Conservation (phyloP, 2,888 invertebrate genomes). For the Euclidia mi region DNA sequence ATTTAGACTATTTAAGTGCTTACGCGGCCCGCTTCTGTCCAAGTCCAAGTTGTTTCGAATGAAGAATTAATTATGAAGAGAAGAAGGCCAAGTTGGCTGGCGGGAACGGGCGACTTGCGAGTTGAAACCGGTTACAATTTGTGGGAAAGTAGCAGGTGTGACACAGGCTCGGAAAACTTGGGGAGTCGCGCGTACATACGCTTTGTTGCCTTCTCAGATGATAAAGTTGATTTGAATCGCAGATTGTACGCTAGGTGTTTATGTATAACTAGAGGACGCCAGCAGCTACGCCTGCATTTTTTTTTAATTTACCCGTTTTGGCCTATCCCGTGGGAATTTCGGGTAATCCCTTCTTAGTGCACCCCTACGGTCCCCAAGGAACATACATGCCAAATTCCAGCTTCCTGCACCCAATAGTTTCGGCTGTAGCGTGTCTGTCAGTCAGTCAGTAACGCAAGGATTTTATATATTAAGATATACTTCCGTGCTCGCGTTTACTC, state of each 20-base stretch:
- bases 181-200: conserved; percentile 76
- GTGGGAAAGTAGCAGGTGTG: conserved; percentile 88
- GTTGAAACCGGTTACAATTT: conserved; percentile 85
- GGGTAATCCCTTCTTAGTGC: too few species aligned
- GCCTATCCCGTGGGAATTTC: too few species aligned
- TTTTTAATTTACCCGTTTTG: too few species aligned
- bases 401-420: too few species aligned
- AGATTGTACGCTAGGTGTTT: conserved; percentile 79
- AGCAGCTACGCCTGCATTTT: too few species aligned
- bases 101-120: conserved; percentile 77
- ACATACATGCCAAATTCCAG: too few species aligned
- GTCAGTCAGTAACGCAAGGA: too few species aligned
- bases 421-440: too few species aligned
- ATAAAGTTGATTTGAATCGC: conserved; percentile 88
- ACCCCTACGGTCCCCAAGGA: too few species aligned
- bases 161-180: conserved; percentile 79
- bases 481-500: conserved; percentile 42
- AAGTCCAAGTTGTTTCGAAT: conserved; percentile 86
- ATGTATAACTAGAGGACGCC: too few species aligned
- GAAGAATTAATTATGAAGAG: conserved; percentile 90
- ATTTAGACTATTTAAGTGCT: conserved; percentile 89
- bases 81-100: conserved; percentile 78
- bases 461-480: too few species aligned
- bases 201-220: conserved; percentile 86
- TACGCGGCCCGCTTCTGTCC: conserved; percentile 83